Evolutionary conservation across 1,140 invertebrate genomes (phyloP).

Genomic region (Sweltsa coloradensis): DNA sequence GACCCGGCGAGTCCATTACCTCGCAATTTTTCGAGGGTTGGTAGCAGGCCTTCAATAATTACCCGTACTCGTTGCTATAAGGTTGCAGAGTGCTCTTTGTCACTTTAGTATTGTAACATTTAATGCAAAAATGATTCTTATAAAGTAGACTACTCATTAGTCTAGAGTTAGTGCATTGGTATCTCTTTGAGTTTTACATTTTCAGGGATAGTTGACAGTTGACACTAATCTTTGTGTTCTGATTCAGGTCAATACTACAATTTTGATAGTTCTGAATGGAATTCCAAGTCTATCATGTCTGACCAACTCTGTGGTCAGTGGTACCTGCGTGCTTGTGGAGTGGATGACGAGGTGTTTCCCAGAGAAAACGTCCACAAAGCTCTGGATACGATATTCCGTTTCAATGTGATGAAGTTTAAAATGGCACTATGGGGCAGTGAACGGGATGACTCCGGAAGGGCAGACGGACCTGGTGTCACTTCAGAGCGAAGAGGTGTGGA

Average conservation of each 20-base stretch:
- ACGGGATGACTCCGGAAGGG: slow-evolving; percentile 69
- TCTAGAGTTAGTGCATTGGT: too few relatives aligned
- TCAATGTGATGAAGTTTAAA: slow-evolving; percentile 70
- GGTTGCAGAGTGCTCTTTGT: too few relatives aligned
- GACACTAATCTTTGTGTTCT: slow-evolving; percentile 8
- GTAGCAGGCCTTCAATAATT: too few relatives aligned
- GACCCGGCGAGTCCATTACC: too few relatives aligned
- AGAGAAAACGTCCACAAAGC: slow-evolving; percentile 57
- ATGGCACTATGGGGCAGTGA: slow-evolving; percentile 79
- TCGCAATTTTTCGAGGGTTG: too few relatives aligned
- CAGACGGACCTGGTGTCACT: slow-evolving; percentile 57
- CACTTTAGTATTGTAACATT: too few relatives aligned
- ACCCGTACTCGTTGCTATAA: too few relatives aligned
- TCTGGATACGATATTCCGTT: slow-evolving; percentile 61
- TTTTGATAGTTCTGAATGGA: slow-evolving; percentile 59
- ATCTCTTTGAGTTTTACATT: too few relatives aligned
- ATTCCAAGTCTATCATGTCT: slow-evolving; percentile 70
- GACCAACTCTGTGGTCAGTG: slow-evolving; percentile 88
- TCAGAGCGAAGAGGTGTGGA: slow-evolving; percentile 89
- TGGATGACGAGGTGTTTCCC: slow-evolving; percentile 52
- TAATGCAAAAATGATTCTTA: too few relatives aligned
- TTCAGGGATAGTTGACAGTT: too few relatives aligned
- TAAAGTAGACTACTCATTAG: too few relatives aligned
- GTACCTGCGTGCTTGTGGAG: slow-evolving; percentile 57
- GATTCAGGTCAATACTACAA: slow-evolving; percentile 56